Conservation (phyloP, 1,140 invertebrate genomes). For the Drusus annulatus region DNA sequence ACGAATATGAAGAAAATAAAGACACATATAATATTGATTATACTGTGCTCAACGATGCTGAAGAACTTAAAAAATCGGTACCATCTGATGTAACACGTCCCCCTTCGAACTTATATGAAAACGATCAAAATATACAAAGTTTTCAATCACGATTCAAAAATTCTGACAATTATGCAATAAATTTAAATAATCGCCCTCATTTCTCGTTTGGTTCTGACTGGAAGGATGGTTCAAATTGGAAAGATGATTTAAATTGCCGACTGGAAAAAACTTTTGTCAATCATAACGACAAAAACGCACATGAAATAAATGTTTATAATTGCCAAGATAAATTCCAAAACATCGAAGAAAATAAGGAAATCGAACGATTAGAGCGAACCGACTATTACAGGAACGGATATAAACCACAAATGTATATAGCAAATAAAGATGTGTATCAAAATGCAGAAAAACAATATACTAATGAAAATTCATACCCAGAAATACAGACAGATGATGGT, state of each 20-base stretch:
- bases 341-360: not conserved
- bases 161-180: no score
- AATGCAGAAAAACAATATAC: not conserved
- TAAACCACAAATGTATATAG: not conserved
- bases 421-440: not conserved
- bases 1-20: no score
- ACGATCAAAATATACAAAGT: no score
- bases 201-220: no score
- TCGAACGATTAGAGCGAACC: not conserved
- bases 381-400: not conserved
- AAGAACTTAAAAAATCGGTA: no score
- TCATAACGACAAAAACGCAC: not conserved
- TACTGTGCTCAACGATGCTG: no score
- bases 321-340: conserved; percentile 6
- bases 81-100: no score
- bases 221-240: not conserved
- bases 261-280: not conserved
- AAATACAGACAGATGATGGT: not conserved
- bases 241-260: not conserved
- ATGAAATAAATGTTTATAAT: conserved; percentile 9
- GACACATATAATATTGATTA: no score
- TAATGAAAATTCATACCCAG: not conserved
- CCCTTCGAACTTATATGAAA: no score
- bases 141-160: no score
- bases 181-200: no score